Evolutionary conservation across 2,113 vertebrate genomes (phyloP), one percentile per base, ranked within the genome.

Genomic region (Dipodomys spectabilis): DNA sequence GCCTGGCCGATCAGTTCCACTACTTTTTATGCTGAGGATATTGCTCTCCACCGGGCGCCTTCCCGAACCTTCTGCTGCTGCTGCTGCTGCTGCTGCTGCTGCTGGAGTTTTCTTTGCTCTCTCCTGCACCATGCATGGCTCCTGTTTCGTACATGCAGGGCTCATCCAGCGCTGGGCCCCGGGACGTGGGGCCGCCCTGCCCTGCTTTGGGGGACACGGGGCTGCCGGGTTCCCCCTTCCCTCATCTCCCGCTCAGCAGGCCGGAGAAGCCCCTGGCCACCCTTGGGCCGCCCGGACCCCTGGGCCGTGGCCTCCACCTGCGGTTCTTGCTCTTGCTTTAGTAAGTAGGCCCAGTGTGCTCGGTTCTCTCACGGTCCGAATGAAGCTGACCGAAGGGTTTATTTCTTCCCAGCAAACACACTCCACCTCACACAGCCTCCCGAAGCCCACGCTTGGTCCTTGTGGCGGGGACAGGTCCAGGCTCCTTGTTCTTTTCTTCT

Each of bases 1-100:
- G 39, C 39, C 39, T 5, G 79, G 94, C 88, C 88, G 81, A 97
- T 89, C 86, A 87, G 13, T 96, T 97, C 97, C 93, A 94, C 97
- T 97, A 97, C 95, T 96, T 96, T 57, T 94, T 88, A 92, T 78
- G 88, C 74, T 83, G 86, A 82, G 88, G 94, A 87, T 57, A 93
- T 85, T 80, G 20, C 94, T n/a, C 91, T 95, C 53, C 39, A 39
- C 39, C 39, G 39, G 39, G 39, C 39, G 39, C 39, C 39, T 39
- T 39, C 39, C 39, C 5, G 39, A 39, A 39, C 39, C 39, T 39
- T 39, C 39, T 39, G 39, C 39, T 3, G 35, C 35, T 4, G 39
- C 39, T 6, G 39, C 39, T 39, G 39, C 39, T 39, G 39, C 39
- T 6, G 39, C 39, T 39, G 39, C 39, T 39, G 39, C 39, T 39